Percentiles rank a stretch among this genome's conserved stretches.
These are phyloP conservation scores for Oryzias dopingdopingensis DNA, from an alignment of 2,797 vertebrate genomes.

Conservation along the genomic window DNA sequence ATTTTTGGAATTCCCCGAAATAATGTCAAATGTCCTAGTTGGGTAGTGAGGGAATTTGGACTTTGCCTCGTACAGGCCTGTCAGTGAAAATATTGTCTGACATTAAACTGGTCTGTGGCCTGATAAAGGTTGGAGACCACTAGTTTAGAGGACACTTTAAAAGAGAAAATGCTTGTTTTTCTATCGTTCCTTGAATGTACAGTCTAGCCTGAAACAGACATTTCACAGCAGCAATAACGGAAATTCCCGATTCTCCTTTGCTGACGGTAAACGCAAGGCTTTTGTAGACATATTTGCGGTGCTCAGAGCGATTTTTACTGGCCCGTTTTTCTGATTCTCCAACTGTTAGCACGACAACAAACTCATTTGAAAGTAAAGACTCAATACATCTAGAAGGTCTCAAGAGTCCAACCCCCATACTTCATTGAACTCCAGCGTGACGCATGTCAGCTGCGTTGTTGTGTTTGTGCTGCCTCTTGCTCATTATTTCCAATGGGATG, in stretches of 20 bases:
- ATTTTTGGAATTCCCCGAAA: no score
- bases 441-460: conserved; percentile 33
- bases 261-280: conserved; percentile 44
- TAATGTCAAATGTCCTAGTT: no score
- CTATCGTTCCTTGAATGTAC: no score
- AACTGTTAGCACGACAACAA: conserved; percentile 55
- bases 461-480: conserved; percentile 16
- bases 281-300: conserved; percentile 44
- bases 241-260: conserved; percentile 48
- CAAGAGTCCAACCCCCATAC: conserved; percentile 6
- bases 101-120: no score
- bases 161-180: no score
- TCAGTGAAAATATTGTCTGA: no score
- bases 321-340: conserved; percentile 52
- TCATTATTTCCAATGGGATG: conserved; percentile 36
- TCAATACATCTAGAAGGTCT: conserved; percentile 44
- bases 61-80: no score
- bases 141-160: no score
- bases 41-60: no score
- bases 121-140: no score
- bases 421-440: conserved; percentile 29
- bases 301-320: conserved; percentile 49
- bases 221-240: conserved; percentile 51
- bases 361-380: conserved; percentile 56
- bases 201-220: conserved; percentile 13